Conservation (phyloP, 2,888 invertebrate genomes). For the Marasmarcha lunaedactyla region DNA sequence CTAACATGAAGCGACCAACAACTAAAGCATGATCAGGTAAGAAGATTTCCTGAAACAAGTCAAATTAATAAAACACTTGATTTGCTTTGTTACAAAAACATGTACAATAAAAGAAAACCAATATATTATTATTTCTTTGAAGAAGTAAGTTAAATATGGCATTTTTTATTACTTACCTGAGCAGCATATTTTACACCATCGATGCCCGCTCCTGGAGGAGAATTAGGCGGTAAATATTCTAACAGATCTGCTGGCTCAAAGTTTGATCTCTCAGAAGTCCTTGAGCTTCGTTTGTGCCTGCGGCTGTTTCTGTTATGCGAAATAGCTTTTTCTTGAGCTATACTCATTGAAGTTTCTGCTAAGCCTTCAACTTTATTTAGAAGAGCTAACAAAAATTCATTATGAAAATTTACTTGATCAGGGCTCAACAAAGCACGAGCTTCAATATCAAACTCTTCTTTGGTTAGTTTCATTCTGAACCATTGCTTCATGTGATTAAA, state of each 20-base stretch:
- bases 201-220: conserved; percentile 61
- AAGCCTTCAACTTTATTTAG: conserved; percentile 78
- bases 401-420: conserved; percentile 85
- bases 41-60: conserved; percentile 79
- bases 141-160: background rate
- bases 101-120: conserved; percentile 2
- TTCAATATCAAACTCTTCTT: conserved; percentile 86
- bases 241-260: conserved; percentile 73
- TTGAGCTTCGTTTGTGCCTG: conserved; percentile 64
- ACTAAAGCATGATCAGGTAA: conserved; percentile 88
- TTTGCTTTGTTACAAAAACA: no score
- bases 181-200: conserved; percentile 62
- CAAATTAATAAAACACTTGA: no score
- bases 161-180: conserved; percentile 40
- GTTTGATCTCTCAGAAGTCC: conserved; percentile 68
- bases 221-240: conserved; percentile 70
- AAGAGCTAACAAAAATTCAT: conserved; percentile 84
- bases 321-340: conserved; percentile 52
- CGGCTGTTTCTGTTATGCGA: conserved; percentile 52
- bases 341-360: conserved; percentile 50
- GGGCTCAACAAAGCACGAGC: conserved; percentile 78
- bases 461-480: conserved; percentile 81
- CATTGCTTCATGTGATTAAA: conserved; percentile 80
- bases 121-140: background rate
- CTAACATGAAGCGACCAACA: conserved; percentile 83